Conservation (phyloP, 2,113 vertebrate species). For the Ammodytes marinus region DNA sequence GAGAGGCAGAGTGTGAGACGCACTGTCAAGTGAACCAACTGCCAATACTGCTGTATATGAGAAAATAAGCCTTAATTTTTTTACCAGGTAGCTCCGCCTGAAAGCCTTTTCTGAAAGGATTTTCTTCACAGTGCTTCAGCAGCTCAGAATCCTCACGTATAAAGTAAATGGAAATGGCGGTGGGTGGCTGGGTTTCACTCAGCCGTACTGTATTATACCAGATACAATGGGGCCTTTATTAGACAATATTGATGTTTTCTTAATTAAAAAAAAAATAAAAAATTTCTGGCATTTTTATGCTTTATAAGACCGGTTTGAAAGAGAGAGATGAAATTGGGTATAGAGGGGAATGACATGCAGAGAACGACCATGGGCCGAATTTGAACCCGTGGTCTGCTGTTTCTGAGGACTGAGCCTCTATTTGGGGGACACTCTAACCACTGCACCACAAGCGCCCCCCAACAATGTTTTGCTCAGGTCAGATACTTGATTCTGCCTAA, state of each 20-base stretch:
- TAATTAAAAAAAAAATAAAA: too few species aligned
- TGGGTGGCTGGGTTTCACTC: constrained; percentile 32
- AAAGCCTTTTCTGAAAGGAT: constrained; percentile 21
- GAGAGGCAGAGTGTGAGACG: constrained; percentile 8
- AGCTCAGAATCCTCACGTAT: constrained; percentile 29
- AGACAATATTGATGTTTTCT: constrained; percentile 31
- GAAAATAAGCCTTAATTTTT: constrained; percentile 34
- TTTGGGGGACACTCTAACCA: too few species aligned
- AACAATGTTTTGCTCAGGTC: too few species aligned
- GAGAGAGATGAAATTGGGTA: too few species aligned
- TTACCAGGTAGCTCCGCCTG: background rate
- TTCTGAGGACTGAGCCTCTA: too few species aligned
- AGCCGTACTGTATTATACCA: constrained; percentile 40
- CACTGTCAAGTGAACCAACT: constrained; percentile 20
- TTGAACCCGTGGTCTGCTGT: too few species aligned
- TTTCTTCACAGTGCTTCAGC: constrained; percentile 25
- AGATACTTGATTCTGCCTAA: constrained; percentile 39
- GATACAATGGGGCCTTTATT: constrained; percentile 20
- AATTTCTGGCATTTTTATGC: too few species aligned
- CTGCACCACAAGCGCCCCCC: too few species aligned
- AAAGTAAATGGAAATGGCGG: constrained; percentile 29
- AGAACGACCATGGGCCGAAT: too few species aligned
- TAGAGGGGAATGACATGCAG: too few species aligned
- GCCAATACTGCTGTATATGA: background rate
- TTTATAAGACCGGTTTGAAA: too few species aligned